phyloP scores from a whole-genome alignment of 2,113 vertebrate species.

The Desmodus rotundus region DNA sequence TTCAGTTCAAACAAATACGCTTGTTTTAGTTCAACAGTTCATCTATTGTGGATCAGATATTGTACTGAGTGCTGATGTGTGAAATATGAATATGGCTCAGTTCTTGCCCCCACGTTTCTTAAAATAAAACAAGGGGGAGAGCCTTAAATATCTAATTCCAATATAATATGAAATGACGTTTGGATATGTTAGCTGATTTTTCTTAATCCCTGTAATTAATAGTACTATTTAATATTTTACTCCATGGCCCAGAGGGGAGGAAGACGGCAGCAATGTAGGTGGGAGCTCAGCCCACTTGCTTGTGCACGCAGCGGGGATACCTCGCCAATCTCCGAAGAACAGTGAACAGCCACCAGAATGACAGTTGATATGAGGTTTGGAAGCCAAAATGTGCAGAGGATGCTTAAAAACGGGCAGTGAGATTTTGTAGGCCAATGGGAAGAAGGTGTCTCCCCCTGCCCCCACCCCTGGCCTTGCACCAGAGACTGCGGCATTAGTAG shows the following conservation, averaged over 20 bases:
- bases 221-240: not conserved
- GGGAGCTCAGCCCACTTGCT: no score
- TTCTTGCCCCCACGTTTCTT: not conserved
- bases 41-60: not conserved
- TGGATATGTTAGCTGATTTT: not conserved
- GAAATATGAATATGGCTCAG: not conserved
- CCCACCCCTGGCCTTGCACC: no score
- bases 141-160: not conserved
- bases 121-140: not conserved
- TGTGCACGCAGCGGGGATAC: no score
- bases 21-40: not conserved
- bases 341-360: no score
- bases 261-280: no score
- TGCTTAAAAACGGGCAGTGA: no score
- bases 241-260: not conserved
- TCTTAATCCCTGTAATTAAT: not conserved
- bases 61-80: not conserved
- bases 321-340: no score
- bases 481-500: no score
- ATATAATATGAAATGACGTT: not conserved
- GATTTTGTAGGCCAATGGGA: no score
- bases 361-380: no score
- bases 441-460: no score
- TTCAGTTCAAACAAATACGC: not conserved
- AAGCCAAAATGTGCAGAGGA: no score